Evolutionary conservation across 2,888 invertebrate species (phyloP).

Genomic region (Lamproptera curius): DNA sequence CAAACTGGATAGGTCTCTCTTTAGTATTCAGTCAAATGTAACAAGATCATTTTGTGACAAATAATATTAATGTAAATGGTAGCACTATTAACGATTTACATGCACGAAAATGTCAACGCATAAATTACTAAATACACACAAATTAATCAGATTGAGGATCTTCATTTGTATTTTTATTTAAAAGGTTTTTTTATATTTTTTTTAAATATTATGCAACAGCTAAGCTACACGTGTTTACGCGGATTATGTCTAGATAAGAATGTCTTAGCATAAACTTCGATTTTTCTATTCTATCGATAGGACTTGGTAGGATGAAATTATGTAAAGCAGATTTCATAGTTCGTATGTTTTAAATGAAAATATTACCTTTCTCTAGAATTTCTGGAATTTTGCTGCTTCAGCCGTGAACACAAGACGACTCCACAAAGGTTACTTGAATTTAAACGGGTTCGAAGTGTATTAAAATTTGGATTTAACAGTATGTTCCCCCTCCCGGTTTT

Average conservation of each 20-base stretch:
- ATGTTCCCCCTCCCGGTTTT: conserved; percentile 16
- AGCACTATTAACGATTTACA: conserved; percentile 6
- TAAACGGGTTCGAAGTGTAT: conserved; percentile 12
- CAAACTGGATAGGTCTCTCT: too few relatives aligned
- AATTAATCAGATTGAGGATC: background rate
- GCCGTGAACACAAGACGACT: conserved; percentile 14
- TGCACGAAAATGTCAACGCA: conserved; percentile 5
- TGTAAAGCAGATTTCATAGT: too few relatives aligned
- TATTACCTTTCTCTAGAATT: conserved; percentile 12
- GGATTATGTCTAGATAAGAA: too few relatives aligned
- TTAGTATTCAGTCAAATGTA: too few relatives aligned
- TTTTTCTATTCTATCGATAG: too few relatives aligned
- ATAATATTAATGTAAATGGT: conserved; percentile 3
- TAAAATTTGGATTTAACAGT: conserved; percentile 16
- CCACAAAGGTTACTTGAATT: conserved; percentile 16
- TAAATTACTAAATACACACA: conserved; percentile 5
- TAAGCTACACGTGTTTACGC: too few relatives aligned
- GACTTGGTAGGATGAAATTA: too few relatives aligned
- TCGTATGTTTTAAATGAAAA: conserved; percentile 1
- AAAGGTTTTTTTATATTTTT: too few relatives aligned
- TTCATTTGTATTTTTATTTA: conserved; percentile 1
- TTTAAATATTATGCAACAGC: too few relatives aligned
- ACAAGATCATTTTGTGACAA: background rate
- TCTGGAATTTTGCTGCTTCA: conserved; percentile 3
- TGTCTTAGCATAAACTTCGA: too few relatives aligned